Base-by-base conservation (phyloP, 2,797 vertebrate species). In the Psittacula derbiana region DNA sequence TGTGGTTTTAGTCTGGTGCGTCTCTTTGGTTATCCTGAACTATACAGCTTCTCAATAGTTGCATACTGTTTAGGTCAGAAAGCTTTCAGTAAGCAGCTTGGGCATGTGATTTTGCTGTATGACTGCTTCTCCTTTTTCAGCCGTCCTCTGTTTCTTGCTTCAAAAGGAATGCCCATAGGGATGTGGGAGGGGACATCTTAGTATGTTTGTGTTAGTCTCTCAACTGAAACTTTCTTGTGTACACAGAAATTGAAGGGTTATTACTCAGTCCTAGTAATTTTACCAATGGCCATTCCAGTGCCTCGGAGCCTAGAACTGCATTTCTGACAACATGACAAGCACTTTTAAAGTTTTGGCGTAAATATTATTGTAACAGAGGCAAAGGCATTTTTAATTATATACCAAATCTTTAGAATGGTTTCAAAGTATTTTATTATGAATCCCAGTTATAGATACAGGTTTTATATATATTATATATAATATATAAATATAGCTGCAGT, bases 341-440 rank as follows among this genome's bases (percentile, higher is more conserved):
- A 91, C 80, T 91, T 92, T 70, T 85, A 85, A 46, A 80, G 30
- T 85, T 25, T 31, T 72, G 49, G 10, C 21, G 12, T 71, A 80
- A 55, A 70, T 80, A 44, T 44, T 93, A 65, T 4, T 91, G 81
- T 71, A 86, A 75, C 13, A 53, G 69, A 82, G 25, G 38, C 25
- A 65, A 87, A 96, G 44, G 33, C 62, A 31, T 85, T 93, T 95
- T 78, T 44, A 71, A 83, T 80, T 90, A 74, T 80, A 62, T 89
- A 80, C 60, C 11, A 67, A 27, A 87, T 74, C 31, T 91, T 85
- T 78, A 81, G 43, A 85, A 80, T 83, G 65, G 3, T 86, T 90
- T 94, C 31, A 2, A 80, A 87, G 24, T 96, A 96, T 96, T 97
- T 95, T 95, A 80, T 62, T 91, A 95, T 7, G 5, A 86, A 80